These are phyloP conservation scores for Hydropsyche tenuis DNA, from an alignment of 1,140 invertebrate genomes.

Conservation along the genomic window DNA sequence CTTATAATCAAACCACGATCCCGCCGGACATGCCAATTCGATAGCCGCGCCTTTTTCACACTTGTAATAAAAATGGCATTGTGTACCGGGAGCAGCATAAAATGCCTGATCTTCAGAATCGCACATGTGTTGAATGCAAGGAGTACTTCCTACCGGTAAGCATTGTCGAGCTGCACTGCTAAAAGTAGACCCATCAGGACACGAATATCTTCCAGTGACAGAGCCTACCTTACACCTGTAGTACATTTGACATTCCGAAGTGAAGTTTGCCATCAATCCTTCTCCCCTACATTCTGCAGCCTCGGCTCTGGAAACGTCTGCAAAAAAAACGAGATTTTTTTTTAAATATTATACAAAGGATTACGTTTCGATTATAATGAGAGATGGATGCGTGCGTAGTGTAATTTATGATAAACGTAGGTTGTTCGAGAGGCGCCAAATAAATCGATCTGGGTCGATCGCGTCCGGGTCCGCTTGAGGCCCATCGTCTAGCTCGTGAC, in stretches of 20 bases:
- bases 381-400: neutral
- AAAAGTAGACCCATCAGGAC: conserved; percentile 55
- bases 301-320: conserved; percentile 8
- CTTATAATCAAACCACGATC: conserved; percentile 51
- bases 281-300: conserved; percentile 35
- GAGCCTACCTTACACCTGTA: conserved; percentile 35
- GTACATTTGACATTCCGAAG: conserved; percentile 37
- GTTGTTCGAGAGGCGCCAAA: conserved; percentile 37
- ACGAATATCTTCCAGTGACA: conserved; percentile 53
- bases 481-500: conserved; percentile 37
- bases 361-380: neutral
- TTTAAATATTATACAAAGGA: neutral
- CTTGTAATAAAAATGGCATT: conserved; percentile 65
- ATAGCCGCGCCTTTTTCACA: conserved; percentile 60
- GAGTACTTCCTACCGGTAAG: conserved; percentile 52
- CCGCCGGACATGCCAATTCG: conserved; percentile 54
- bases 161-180: conserved; percentile 56
- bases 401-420: neutral
- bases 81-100: conserved; percentile 54
- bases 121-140: conserved; percentile 56
- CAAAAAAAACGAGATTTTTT: neutral
- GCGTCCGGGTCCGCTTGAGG: conserved; percentile 42
- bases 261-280: conserved; percentile 41
- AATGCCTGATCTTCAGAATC: conserved; percentile 53
- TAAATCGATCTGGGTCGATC: conserved; percentile 34